Percentiles rank a stretch among this genome's conserved stretches.
phyloP scores from a whole-genome alignment of 2,797 vertebrate genomes.

The Sebastes hubbsi region DNA sequence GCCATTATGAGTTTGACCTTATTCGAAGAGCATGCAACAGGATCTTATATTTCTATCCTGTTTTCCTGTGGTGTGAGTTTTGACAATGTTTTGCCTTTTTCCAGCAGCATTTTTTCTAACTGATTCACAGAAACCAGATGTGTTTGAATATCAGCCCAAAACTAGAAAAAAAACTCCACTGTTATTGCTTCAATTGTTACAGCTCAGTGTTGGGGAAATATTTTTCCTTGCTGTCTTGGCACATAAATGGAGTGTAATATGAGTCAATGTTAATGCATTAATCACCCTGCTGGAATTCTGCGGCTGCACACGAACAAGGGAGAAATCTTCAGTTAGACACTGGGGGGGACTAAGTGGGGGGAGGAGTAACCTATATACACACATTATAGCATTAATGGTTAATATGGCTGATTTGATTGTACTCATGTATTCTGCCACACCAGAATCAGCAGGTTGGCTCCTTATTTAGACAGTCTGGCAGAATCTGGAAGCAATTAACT shows the following conservation, averaged over 20 bases:
- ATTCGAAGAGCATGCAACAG: not conserved
- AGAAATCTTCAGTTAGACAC: not conserved
- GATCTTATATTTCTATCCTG: not conserved
- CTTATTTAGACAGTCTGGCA: not conserved
- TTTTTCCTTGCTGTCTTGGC: constrained; percentile 21
- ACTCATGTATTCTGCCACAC: not conserved
- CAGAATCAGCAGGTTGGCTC: not conserved
- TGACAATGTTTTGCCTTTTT: constrained; percentile 29
- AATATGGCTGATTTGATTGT: no score
- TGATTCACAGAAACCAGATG: constrained; percentile 65
- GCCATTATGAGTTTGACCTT: not conserved
- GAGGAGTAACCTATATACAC: not conserved
- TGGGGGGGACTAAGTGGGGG: not conserved
- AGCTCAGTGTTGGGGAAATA: constrained; percentile 19
- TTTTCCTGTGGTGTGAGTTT: constrained; percentile 13
- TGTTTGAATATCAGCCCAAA: constrained; percentile 33
- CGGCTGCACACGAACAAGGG: not conserved
- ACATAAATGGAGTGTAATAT: constrained; percentile 35
- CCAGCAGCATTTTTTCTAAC: constrained; percentile 15
- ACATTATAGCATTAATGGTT: not conserved
- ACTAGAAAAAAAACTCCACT: constrained; percentile 16
- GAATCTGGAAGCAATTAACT: not conserved
- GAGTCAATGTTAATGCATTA: constrained; percentile 52
- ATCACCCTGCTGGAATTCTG: constrained; percentile 47
- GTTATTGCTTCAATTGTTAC: constrained; percentile 24